phyloP scores from a whole-genome alignment of 2,113 vertebrate species.

The Turdus rufiventris region DNA sequence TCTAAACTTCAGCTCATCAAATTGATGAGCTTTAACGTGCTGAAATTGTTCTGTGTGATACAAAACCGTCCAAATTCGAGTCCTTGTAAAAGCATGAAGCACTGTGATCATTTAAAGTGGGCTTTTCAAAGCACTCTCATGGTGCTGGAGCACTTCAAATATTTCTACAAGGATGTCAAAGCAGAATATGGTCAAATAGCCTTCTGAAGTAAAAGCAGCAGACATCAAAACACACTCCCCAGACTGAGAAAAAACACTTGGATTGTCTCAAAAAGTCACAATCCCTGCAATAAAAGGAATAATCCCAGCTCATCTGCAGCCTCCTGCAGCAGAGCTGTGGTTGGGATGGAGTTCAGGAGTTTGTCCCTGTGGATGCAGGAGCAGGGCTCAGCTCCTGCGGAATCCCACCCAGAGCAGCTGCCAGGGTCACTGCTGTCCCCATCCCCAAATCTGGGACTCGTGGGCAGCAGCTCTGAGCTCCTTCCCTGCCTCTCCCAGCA shows the following conservation, averaged over 20 bases:
- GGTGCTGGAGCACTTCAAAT: neutral
- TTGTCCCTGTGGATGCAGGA: accelerated
- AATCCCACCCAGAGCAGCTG: no score
- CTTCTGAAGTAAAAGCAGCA: neutral
- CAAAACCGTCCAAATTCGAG: neutral
- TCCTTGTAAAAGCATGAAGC: neutral
- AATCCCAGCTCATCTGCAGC: neutral
- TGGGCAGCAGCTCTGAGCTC: accelerated
- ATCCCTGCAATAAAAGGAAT: no score
- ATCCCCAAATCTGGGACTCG: accelerated
- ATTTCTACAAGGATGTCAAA: neutral
- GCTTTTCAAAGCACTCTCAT: neutral
- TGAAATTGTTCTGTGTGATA: neutral
- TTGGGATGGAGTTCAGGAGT: neutral
- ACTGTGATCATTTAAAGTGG: neutral
- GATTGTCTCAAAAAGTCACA: neutral
- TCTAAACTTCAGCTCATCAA: neutral
- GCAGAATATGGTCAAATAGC: neutral
- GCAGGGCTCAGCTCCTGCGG: neutral
- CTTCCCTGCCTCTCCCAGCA: accelerated
- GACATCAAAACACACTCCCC: neutral
- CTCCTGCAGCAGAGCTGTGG: neutral
- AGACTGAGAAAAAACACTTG: neutral
- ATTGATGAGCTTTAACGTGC: neutral
- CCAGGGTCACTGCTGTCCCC: no score